Percentiles rank a stretch among this genome's conserved stretches.
These are phyloP conservation scores for Lycocerus yunnanus DNA, from an alignment of 2,888 invertebrate species.

Conservation along the genomic window DNA sequence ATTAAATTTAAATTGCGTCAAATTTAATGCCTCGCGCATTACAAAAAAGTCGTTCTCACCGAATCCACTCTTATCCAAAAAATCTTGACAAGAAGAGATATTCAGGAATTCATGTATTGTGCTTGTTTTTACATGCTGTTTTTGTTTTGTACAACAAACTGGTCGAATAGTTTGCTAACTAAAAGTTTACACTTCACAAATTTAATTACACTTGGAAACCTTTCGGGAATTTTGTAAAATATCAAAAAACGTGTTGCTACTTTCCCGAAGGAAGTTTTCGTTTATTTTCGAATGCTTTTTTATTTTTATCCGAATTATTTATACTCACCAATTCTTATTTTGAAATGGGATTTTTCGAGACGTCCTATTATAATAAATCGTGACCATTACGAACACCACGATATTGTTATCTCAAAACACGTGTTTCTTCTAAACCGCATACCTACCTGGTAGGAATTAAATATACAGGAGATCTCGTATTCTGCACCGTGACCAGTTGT, in stretches of 20 bases:
- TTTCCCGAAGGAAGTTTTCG: background rate
- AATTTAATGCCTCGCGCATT: constrained; percentile 42
- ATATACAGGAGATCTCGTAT: background rate
- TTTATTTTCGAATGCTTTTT: background rate
- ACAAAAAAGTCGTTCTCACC: constrained; percentile 38
- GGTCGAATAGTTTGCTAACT: background rate
- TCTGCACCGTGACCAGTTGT: constrained; percentile 3
- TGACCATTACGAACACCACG: constrained; percentile 33
- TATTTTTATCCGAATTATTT: background rate
- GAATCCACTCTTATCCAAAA: constrained; percentile 21
- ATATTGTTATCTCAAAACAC: constrained; percentile 37
- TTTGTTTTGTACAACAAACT: background rate
- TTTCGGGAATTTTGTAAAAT: background rate
- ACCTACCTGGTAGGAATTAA: constrained; percentile 13
- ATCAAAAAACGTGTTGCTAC: background rate
- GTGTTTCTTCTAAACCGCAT: constrained; percentile 30
- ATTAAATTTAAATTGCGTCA: constrained; percentile 48
- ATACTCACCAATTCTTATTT: background rate
- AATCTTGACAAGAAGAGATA: constrained; percentile 28
- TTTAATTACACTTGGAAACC: background rate
- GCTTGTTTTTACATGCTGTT: constrained; percentile 15
- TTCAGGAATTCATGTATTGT: constrained; percentile 20
- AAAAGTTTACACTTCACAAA: background rate
- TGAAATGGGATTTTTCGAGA: background rate
- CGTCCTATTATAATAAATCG: constrained; percentile 36